Percentiles rank a stretch among this genome's conserved stretches.
phyloP scores from a whole-genome alignment of 2,888 invertebrate genomes.

The Ditylenchus weischeri region DNA sequence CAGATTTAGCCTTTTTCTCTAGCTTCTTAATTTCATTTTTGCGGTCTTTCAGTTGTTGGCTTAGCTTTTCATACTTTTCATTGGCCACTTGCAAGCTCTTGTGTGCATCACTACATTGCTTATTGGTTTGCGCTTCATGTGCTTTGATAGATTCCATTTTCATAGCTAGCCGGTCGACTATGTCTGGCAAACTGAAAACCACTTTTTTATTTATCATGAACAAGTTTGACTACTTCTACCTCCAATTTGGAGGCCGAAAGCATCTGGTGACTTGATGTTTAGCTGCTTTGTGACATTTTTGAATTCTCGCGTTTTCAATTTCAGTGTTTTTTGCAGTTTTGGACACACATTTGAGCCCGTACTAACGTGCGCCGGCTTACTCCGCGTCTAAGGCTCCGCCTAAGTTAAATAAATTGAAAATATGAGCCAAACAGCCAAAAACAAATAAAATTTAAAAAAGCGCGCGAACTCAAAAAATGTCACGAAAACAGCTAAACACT shows the following conservation, averaged over 20 bases:
- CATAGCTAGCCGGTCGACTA: not conserved
- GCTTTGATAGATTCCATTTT: slow-evolving; percentile 19
- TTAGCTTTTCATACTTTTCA: slow-evolving; percentile 29
- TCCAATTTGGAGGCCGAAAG: no score
- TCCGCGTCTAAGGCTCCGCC: no score
- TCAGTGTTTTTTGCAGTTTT: no score
- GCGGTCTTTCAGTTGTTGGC: slow-evolving; percentile 32
- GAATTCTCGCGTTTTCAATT: no score
- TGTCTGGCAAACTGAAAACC: slow-evolving; percentile 23
- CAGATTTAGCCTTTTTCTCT: slow-evolving; percentile 43
- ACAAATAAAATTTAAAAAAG: slow-evolving; percentile 7
- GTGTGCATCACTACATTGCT: slow-evolving; percentile 24
- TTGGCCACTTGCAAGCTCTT: slow-evolving; percentile 23
- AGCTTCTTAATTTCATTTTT: slow-evolving; percentile 50
- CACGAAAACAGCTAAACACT: no score
- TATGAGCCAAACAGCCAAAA: slow-evolving; percentile 3
- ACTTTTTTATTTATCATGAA: slow-evolving; percentile 20
- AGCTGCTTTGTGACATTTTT: no score
- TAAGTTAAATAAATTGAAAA: no score
- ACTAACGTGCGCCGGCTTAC: no score
- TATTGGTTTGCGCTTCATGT: slow-evolving; percentile 23
- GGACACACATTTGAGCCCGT: no score
- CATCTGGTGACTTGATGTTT: no score
- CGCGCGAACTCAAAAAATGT: not conserved
- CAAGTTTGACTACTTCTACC: not conserved